phyloP scores from a whole-genome alignment of 1,140 invertebrate species.

The Drosophila repletoides region DNA sequence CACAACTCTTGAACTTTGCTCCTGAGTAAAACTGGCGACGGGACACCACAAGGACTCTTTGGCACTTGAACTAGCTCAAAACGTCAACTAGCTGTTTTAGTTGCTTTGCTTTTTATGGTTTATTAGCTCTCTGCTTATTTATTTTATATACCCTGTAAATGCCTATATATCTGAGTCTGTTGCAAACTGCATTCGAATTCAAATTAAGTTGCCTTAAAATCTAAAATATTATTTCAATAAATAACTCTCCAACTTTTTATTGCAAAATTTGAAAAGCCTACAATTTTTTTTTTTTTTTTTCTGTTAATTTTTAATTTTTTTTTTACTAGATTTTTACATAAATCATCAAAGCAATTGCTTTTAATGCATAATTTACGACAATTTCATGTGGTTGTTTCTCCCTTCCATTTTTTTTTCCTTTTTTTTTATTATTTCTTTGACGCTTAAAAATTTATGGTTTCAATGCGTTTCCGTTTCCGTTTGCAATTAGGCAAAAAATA shows the following conservation, averaged over 20 bases:
- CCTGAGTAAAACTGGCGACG: slow-evolving; percentile 30
- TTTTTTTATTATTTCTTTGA: not conserved
- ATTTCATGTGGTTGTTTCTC: slow-evolving; percentile 35
- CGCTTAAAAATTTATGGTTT: slow-evolving; percentile 53
- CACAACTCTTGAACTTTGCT: slow-evolving; percentile 49
- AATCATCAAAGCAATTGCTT: slow-evolving; percentile 60
- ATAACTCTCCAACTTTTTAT: not conserved
- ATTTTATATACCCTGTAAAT: slow-evolving; percentile 1
- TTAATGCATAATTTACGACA: slow-evolving; percentile 66
- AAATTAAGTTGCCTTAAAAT: not conserved
- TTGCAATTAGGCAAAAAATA: slow-evolving; percentile 50
- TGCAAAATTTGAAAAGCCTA: too few species aligned
- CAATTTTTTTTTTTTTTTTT: too few species aligned
- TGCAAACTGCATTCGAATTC: not conserved
- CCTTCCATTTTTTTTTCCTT: not conserved
- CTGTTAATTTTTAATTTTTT: slow-evolving; percentile 1
- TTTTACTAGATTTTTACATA: slow-evolving; percentile 38
- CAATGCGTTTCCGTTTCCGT: slow-evolving; percentile 56
- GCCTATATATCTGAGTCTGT: too few species aligned
- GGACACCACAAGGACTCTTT: slow-evolving; percentile 5
- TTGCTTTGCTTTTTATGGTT: not conserved
- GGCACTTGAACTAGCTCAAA: slow-evolving; percentile 27
- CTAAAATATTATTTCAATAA: not conserved
- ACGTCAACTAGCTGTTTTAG: slow-evolving; percentile 10
- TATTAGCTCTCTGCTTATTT: slow-evolving; percentile 3